A percentile compares a stretch with the other conserved stretches of the same genome.
Evolutionary conservation across 2,113 vertebrate species (phyloP).

Genomic region (Mobula hypostoma): DNA sequence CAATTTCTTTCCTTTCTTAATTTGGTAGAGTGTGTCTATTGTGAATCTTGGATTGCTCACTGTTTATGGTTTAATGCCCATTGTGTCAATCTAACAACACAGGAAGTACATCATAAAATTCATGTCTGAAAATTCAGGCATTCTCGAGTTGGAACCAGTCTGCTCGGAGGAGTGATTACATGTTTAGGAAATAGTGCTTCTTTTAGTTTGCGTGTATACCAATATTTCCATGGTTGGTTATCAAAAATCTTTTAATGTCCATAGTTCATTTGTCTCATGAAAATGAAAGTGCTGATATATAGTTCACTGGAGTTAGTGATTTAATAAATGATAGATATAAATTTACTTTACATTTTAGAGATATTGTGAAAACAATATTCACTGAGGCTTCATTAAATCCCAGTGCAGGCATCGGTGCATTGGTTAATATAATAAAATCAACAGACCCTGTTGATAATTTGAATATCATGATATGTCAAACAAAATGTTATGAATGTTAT

Average conservation of each 20-base stretch:
- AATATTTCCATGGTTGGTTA: neutral
- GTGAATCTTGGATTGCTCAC: neutral
- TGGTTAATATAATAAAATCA: neutral
- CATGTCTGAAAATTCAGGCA: neutral
- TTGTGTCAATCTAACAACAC: neutral
- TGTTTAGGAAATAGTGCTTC: neutral
- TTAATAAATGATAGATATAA: neutral
- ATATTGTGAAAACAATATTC: neutral
- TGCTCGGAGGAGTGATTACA: neutral
- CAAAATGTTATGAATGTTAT: neutral
- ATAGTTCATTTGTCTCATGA: neutral
- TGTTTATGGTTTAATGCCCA: neutral
- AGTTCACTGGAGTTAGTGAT: neutral
- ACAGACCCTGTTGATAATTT: neutral
- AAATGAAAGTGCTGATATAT: neutral
- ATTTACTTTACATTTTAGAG: neutral
- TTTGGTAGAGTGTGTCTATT: neutral
- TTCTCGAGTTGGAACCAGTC: neutral
- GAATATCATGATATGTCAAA: neutral
- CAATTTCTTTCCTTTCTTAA: too few species aligned
- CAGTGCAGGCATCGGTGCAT: neutral
- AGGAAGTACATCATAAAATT: neutral
- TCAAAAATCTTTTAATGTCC: neutral
- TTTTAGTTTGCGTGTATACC: neutral
- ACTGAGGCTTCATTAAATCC: neutral